Percentiles rank a stretch among this genome's conserved stretches.
Evolutionary conservation across 2,888 invertebrate genomes (phyloP).

Genomic region (Xylota segnis): DNA sequence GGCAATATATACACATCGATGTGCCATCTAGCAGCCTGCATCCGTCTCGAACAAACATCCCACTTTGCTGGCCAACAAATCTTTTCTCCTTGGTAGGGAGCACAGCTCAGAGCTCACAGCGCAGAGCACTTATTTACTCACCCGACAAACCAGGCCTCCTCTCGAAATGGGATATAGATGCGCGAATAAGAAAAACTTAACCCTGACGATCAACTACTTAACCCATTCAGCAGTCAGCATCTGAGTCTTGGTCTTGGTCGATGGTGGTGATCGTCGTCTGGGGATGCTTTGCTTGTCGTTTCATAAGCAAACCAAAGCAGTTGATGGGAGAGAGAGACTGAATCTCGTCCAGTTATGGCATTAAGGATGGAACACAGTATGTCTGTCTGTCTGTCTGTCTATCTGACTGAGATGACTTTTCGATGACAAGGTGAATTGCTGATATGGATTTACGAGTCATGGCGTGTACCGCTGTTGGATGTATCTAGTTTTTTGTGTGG

Average conservation of each 20-base stretch:
- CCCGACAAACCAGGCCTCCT: slow-evolving; percentile 11
- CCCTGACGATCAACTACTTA: slow-evolving; percentile 65
- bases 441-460: slow-evolving; percentile 72
- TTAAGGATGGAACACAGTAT: slow-evolving; percentile 46
- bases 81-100: slow-evolving; percentile 19
- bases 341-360: slow-evolving; percentile 43
- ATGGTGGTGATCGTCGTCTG: slow-evolving; percentile 11
- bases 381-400: slow-evolving; percentile 54
- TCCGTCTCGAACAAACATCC: slow-evolving; percentile 34
- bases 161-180: slow-evolving; percentile 7
- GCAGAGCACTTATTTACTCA: slow-evolving; percentile 23
- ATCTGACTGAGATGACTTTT: slow-evolving; percentile 50
- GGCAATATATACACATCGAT: slow-evolving; percentile 72
- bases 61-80: slow-evolving; percentile 47
- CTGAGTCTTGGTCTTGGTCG: slow-evolving; percentile 14
- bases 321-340: slow-evolving; percentile 22
- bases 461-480: slow-evolving; percentile 52
- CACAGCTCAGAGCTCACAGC: background rate
- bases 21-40: slow-evolving; percentile 30
- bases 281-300: slow-evolving; percentile 30
- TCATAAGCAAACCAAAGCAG: slow-evolving; percentile 14
- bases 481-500: slow-evolving; percentile 57
- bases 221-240: slow-evolving; percentile 58
- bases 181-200: slow-evolving; percentile 41
- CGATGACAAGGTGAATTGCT: slow-evolving; percentile 72